phyloP scores from a whole-genome alignment of 2,113 vertebrate genomes.

The Heterochromis multidens region DNA sequence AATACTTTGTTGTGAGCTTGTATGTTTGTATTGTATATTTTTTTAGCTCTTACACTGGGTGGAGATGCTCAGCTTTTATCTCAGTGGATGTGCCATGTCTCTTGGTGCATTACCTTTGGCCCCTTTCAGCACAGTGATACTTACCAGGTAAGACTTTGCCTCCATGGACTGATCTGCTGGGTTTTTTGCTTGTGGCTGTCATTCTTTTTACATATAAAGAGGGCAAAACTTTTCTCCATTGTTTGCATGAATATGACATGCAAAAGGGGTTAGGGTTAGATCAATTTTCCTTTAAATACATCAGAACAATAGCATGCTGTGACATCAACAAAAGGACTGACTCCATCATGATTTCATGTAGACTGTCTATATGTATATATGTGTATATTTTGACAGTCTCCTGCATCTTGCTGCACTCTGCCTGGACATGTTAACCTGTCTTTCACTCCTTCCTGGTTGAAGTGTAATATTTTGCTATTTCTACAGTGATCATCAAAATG shows the following conservation, averaged over 20 bases:
- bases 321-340: neutral
- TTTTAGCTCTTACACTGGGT: neutral
- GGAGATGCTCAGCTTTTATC: neutral
- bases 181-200: neutral
- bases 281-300: too few species aligned
- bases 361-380: neutral
- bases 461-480: too few species aligned
- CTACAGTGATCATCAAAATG: too few species aligned
- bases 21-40: neutral
- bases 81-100: neutral
- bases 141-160: neutral
- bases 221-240: neutral
- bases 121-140: neutral
- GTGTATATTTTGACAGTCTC: too few species aligned
- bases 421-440: too few species aligned
- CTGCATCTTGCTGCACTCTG: too few species aligned
- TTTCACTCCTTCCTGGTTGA: too few species aligned
- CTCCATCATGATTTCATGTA: neutral
- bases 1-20: neutral
- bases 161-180: neutral
- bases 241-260: neutral
- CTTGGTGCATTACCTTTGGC: neutral
- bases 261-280: neutral
- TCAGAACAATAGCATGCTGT: too few species aligned
- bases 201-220: neutral